These are phyloP conservation scores for Neopipo cinnamomea DNA, from an alignment of 2,113 vertebrate species.

Conservation along the genomic window DNA sequence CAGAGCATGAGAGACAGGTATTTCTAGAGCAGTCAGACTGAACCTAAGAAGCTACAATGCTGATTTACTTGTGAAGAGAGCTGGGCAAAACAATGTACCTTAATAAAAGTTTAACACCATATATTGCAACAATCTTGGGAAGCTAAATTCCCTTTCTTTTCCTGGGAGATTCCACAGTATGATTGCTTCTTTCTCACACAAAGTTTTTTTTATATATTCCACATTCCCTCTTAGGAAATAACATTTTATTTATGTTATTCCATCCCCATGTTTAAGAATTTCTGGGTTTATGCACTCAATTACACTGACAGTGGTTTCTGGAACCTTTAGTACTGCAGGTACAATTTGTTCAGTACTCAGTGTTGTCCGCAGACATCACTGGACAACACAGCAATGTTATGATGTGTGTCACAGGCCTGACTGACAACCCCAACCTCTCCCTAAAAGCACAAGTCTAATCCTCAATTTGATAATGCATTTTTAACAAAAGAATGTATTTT, in stretches of 20 bases:
- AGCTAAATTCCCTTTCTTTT: constrained; percentile 4
- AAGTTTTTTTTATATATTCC: background rate
- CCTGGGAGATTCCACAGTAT: background rate
- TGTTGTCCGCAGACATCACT: background rate
- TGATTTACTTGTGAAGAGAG: background rate
- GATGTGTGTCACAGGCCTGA: background rate
- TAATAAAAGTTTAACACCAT: background rate
- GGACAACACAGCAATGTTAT: background rate
- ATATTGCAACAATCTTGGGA: background rate
- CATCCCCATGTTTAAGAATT: background rate
- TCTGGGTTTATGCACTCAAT: background rate
- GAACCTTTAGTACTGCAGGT: background rate
- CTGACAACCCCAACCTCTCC: background rate
- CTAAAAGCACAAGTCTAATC: background rate
- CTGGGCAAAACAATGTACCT: background rate
- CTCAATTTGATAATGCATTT: background rate
- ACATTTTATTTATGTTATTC: constrained; percentile 22
- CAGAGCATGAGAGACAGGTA: rapidly evolving
- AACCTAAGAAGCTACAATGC: background rate
- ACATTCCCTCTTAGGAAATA: constrained; percentile 36
- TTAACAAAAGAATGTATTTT: background rate
- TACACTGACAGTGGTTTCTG: background rate
- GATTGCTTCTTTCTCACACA: background rate
- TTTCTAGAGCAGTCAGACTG: background rate
- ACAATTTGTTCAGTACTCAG: background rate